These are phyloP conservation scores for Leucosticte australis DNA, from an alignment of 2,113 vertebrate genomes.

Conservation along the genomic window DNA sequence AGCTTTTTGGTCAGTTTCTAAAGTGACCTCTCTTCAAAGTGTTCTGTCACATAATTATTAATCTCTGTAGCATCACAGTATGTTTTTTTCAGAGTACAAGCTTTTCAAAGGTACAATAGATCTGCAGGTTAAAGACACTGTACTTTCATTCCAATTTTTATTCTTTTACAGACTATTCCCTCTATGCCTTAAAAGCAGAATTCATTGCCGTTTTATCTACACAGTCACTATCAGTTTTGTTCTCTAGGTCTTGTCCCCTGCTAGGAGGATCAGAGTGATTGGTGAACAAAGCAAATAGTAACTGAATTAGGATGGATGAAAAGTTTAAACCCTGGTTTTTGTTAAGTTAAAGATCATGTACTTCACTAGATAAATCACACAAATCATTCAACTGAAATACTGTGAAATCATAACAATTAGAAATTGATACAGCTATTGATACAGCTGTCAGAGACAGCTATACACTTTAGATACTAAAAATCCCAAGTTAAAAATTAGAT, in stretches of 20 bases:
- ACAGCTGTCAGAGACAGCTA: background rate
- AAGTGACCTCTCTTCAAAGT: slow-evolving; percentile 69
- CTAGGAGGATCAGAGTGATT: slow-evolving; percentile 80
- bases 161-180: slow-evolving; percentile 75
- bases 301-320: slow-evolving; percentile 71
- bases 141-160: slow-evolving; percentile 76
- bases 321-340: slow-evolving; percentile 56
- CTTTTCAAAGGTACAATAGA: slow-evolving; percentile 79
- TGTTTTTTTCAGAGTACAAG: slow-evolving; percentile 59
- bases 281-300: slow-evolving; percentile 81
- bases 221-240: slow-evolving; percentile 77
- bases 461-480: background rate
- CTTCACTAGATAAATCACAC: slow-evolving; percentile 46
- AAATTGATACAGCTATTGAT: slow-evolving; percentile 14
- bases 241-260: slow-evolving; percentile 77
- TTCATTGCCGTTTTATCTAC: slow-evolving; percentile 79
- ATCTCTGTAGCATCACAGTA: slow-evolving; percentile 64
- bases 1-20: slow-evolving; percentile 62
- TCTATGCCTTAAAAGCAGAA: slow-evolving; percentile 78
- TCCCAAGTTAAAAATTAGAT: background rate
- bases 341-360: slow-evolving; percentile 57
- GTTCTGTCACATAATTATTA: slow-evolving; percentile 70
- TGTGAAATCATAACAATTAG: slow-evolving; percentile 55
- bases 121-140: slow-evolving; percentile 74
- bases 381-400: slow-evolving; percentile 37